These are phyloP conservation scores for Atta texana DNA, from an alignment of 1,140 invertebrate genomes.

Conservation along the genomic window DNA sequence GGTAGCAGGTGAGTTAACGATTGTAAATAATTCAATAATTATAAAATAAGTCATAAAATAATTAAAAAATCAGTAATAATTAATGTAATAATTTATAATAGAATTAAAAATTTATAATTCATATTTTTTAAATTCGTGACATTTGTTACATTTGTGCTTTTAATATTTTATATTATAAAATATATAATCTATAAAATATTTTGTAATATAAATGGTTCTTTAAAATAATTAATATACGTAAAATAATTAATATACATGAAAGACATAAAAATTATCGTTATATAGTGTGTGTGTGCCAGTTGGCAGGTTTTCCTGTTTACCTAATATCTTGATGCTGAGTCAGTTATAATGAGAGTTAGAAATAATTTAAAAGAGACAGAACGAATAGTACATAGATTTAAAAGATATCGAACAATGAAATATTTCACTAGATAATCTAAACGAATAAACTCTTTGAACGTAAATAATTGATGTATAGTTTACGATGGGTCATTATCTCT, in stretches of 20 bases:
- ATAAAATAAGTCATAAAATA: not conserved
- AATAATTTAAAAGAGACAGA: conserved; percentile 27
- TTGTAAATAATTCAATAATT: not conserved
- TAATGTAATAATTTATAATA: not conserved
- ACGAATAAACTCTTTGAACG: not conserved
- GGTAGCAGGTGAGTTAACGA: conserved; percentile 89
- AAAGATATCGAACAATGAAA: not conserved
- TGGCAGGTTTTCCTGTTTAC: conserved; percentile 29
- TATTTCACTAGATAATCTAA: conserved; percentile 6
- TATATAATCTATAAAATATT: not conserved
- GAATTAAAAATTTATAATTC: not conserved
- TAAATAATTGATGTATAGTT: not conserved
- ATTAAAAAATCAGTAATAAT: not conserved
- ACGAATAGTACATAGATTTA: not conserved
- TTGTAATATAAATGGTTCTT: not conserved
- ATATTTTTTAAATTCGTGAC: not conserved
- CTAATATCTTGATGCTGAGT: conserved; percentile 20
- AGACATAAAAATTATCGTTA: conserved; percentile 6
- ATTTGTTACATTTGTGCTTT: too few species aligned
- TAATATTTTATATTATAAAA: not conserved
- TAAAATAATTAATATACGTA: not conserved
- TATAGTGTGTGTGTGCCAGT: conserved; percentile 17
- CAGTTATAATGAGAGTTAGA: not conserved
- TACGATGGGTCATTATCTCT: conserved; percentile 24
- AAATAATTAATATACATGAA: not conserved